Evolutionary conservation across 37 sponge, comb jelly and placozoan genomes (phyloP), one percentile per base, ranked within the genome.

Genomic region (Cliona cf. orientalis): DNA sequence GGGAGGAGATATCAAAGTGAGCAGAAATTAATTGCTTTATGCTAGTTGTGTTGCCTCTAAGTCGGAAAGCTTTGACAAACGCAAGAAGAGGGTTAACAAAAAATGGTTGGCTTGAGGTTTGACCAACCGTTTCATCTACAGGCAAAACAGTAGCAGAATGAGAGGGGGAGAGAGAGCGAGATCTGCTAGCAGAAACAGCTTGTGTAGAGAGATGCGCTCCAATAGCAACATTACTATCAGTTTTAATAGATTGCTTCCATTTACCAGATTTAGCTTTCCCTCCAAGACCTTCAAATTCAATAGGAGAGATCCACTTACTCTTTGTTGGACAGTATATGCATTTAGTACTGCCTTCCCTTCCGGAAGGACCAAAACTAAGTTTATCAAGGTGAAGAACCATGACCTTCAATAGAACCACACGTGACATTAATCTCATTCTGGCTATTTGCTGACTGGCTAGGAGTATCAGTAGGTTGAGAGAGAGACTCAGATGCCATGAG

Each of bases 11-110:
- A 14, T 49, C 53, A 49, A 49, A 49, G 14, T 49, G 14, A 49
- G 53, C 53, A 9, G 53, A 49, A 49, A 49, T 14, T 19, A 49
- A 9, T 49, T 19, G 53, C 53, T 49, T 49, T 19, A 49, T 9
- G 53, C 53, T 9, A 49, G 53, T 49, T 49, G 53, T 49, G 14
- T 49, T 14, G 14, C 53, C 53, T 49, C 53, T 49, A 14, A 49
- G 53, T 14, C 53, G 9, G 14, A 49, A 49, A 14, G 53, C 53
- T 49, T 49, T 49, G 14, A 49, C 9, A 49, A 49, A 49, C 9
- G 53, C 53, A 49, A 49, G 53, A 49, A 49, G 53, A 49, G 53
- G 53, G 53, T 49, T 49, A 49, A 49, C 53, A 19, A 49, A n/a
- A n/a, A n/a, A n/a, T n/a, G n/a, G n/a, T n/a, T n/a, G n/a, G n/a